A percentile compares a stretch with the other conserved stretches of the same genome.
Conservation (phyloP, 1,140 invertebrate genomes). For the Psilanteris sp. region DNA sequence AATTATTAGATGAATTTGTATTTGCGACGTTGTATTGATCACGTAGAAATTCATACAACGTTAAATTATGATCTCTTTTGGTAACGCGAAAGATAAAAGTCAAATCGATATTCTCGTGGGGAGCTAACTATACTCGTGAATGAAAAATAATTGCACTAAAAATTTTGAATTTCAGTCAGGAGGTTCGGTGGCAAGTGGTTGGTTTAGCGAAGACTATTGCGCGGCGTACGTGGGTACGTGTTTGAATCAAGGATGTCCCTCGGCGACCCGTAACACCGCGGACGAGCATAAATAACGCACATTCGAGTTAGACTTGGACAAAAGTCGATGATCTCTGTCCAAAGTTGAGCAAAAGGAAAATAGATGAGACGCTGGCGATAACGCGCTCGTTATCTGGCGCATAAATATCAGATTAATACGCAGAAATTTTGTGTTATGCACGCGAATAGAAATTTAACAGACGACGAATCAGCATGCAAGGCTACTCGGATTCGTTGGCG, state of each 20-base stretch:
- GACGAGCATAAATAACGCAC: conserved; percentile 36
- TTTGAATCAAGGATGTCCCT: conserved; percentile 35
- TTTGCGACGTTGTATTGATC: too few species aligned
- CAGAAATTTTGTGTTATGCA: conserved; percentile 58
- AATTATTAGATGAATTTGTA: too few species aligned
- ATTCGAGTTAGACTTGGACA: conserved; percentile 8
- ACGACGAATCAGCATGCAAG: conserved; percentile 39
- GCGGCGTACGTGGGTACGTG: conserved; percentile 36
- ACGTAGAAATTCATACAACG: too few species aligned
- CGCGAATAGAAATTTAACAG: conserved; percentile 68
- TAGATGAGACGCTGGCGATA: conserved; percentile 23
- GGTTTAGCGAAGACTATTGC: conserved; percentile 37
- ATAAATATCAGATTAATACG: conserved; percentile 65
- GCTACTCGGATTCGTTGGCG: conserved; percentile 24
- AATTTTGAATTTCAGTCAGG: conserved; percentile 44
- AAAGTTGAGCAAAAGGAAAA: not conserved
- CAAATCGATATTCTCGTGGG: conserved; percentile 13
- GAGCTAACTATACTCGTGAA: conserved; percentile 22
- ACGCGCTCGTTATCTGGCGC: conserved; percentile 49
- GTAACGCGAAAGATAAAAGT: conserved; percentile 25
- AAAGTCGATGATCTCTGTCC: conserved; percentile 24
- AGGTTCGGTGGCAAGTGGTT: conserved; percentile 51
- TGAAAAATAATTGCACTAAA: conserved; percentile 13
- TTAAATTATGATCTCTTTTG: too few species aligned
- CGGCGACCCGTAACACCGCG: conserved; percentile 5